phyloP scores from a whole-genome alignment of 2,797 vertebrate species.

The Ctenopoma kingsleyae region DNA sequence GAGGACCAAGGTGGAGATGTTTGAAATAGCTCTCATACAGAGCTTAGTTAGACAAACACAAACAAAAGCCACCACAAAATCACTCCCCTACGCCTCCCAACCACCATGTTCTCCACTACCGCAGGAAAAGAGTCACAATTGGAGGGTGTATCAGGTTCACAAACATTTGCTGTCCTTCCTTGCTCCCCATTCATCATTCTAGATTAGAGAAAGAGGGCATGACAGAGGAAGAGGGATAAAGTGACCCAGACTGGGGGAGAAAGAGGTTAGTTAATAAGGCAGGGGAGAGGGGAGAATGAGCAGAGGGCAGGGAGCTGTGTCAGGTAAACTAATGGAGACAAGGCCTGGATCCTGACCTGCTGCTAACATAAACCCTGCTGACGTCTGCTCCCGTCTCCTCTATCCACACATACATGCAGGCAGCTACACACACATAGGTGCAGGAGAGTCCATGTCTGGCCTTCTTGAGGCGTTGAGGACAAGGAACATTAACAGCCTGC shows the following conservation, averaged over 20 bases:
- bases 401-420: constrained; percentile 34
- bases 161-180: constrained; percentile 69
- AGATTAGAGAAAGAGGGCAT: constrained; percentile 69
- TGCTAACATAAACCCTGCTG: constrained; percentile 58
- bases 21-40: constrained; percentile 66
- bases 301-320: constrained; percentile 68
- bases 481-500: constrained; percentile 58
- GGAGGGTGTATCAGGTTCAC: constrained; percentile 64
- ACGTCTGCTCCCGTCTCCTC: constrained; percentile 60
- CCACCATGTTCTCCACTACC: constrained; percentile 21
- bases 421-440: constrained; percentile 8
- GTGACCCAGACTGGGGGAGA: constrained; percentile 51
- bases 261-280: constrained; percentile 63
- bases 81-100: constrained; percentile 16
- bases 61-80: constrained; percentile 44
- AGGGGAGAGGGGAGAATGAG: constrained; percentile 47
- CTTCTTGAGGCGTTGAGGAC: constrained; percentile 27
- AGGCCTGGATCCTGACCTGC: constrained; percentile 72
- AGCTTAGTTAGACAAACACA: constrained; percentile 70
- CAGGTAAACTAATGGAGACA: constrained; percentile 82
- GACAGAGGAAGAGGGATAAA: constrained; percentile 58
- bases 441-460: constrained; percentile 32
- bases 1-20: constrained; percentile 49
- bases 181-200: constrained; percentile 79
- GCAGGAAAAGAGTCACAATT: constrained; percentile 46